Conservation (phyloP, 2,888 invertebrate genomes). For the Mechanitis mazaeus region DNA sequence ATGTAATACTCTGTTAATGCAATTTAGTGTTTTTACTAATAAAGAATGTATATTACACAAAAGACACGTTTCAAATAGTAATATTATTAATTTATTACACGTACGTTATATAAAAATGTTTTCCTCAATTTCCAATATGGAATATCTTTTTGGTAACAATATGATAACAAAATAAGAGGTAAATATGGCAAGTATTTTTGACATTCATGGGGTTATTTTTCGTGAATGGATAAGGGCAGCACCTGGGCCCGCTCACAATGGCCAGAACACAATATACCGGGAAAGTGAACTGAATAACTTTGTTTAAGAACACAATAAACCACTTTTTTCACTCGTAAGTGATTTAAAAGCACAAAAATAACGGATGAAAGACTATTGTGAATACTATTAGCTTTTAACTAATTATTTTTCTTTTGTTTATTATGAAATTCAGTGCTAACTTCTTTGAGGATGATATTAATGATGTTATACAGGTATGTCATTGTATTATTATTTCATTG, state of each 20-base stretch:
- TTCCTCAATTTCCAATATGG: constrained; percentile 30
- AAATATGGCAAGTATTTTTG: constrained; percentile 69
- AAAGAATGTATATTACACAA: background rate
- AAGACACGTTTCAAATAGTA: constrained; percentile 8
- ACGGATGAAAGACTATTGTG: constrained; percentile 22
- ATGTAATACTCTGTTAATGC: background rate
- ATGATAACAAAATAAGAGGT: constrained; percentile 36
- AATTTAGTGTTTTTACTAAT: background rate
- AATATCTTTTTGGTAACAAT: constrained; percentile 46
- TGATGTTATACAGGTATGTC: too few relatives aligned
- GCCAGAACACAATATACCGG: constrained; percentile 56
- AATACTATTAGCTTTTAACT: constrained; percentile 9
- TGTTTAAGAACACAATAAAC: constrained; percentile 75
- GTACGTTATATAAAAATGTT: constrained; percentile 14
- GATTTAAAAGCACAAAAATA: constrained; percentile 45
- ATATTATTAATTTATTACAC: constrained; percentile 19
- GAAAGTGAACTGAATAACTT: constrained; percentile 71
- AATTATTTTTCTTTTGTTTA: too few relatives aligned
- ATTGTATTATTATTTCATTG: too few relatives aligned
- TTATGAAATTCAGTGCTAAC: too few relatives aligned
- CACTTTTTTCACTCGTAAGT: constrained; percentile 55
- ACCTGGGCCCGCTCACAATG: constrained; percentile 64
- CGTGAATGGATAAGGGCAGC: constrained; percentile 54
- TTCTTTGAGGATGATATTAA: too few relatives aligned
- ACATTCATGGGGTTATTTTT: constrained; percentile 69